A percentile compares a stretch with the other conserved stretches of the same genome.
Conservation (phyloP, 2,888 invertebrate species). For the Gasteruption jaculator region DNA sequence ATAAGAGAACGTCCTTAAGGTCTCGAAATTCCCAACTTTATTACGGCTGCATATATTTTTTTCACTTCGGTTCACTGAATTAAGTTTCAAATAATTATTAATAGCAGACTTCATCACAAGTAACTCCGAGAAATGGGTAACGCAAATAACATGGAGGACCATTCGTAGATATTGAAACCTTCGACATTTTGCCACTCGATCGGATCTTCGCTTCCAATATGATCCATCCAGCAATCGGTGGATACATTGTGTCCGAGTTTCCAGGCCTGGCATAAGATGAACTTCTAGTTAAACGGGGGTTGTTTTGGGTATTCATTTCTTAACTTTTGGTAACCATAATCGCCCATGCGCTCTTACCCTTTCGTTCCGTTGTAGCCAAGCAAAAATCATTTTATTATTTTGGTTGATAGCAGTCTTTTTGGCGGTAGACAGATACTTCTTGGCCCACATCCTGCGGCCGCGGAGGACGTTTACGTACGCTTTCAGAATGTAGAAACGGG, state of each 20-base stretch:
- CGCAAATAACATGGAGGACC: slow-evolving; percentile 34
- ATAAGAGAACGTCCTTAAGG: too few species aligned
- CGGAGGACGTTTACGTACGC: slow-evolving; percentile 26
- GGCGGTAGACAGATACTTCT: slow-evolving; percentile 21
- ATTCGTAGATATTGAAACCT: slow-evolving; percentile 24
- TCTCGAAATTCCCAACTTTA: too few species aligned
- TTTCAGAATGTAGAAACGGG: slow-evolving; percentile 27
- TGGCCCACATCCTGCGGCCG: slow-evolving; percentile 12
- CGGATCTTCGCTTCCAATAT: slow-evolving; percentile 19
- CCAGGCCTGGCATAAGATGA: slow-evolving; percentile 21
- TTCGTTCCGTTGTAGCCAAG: slow-evolving; percentile 29
- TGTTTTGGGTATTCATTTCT: slow-evolving; percentile 10
- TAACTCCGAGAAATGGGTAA: slow-evolving; percentile 27
- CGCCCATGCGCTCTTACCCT: slow-evolving; percentile 26
- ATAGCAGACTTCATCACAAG: slow-evolving; percentile 18
- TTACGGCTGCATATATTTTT: too few species aligned
- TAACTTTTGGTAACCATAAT: slow-evolving; percentile 16
- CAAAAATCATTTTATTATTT: slow-evolving; percentile 25
- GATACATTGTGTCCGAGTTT: slow-evolving; percentile 22
- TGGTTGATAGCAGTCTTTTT: slow-evolving; percentile 21
- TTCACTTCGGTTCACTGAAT: neutral
- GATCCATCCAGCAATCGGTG: slow-evolving; percentile 34
- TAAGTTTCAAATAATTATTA: neutral
- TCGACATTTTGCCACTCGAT: slow-evolving; percentile 34
- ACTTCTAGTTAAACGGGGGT: slow-evolving; percentile 1